Evolutionary conservation across 2,797 vertebrate species (phyloP), one percentile per base, ranked within the genome.

Genomic region (Setipinna tenuifilis): DNA sequence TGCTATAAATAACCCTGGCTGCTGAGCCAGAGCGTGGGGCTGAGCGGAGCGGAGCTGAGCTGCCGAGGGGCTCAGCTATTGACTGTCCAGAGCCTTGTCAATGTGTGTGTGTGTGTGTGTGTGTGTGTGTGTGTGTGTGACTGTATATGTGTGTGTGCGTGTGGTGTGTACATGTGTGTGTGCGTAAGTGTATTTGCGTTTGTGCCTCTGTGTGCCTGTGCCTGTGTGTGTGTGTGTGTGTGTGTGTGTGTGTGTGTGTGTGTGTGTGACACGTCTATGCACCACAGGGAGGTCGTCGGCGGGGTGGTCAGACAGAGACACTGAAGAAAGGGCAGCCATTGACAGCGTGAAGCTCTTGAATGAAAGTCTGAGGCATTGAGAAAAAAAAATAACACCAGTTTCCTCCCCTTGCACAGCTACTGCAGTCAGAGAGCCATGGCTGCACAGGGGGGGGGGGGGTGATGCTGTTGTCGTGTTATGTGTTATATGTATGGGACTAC

Each of bases 1-100:
- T n/a, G 78, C 88, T 90, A 89, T 88, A 89, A 90, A 91, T 89
- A 89, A 83, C 85, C 65, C 85, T 48, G 71, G 35, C 59, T 62
- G 78, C 46, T 44, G 11, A 48, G n/a, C 58, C 75, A n/a, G 46
- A 58, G 28, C n/a, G 23, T 4, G 62, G 62, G 23, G 62, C 62
- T 28, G 50, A 54, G 46, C 3, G 46, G 46, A 48, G 46, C 3
- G 46, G 4, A 48, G 50, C 50, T 9, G n/a, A 35, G 19, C 21
- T 17, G 14, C n/a, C 35, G 17, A 9, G 35, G 71, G 71, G 71
- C 35, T 78, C 71, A 7, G 35, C 71, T 78, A 78, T 78, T 35
- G 71, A 78, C 71, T 78, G 71, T 21, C 71, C 71, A 78, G 31
- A 44, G 71, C 71, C 31, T 35, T 21, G 68, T 82, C 80, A 82